Base-by-base conservation (phyloP, 2,888 invertebrate genomes). In the Helicoverpa assulta region DNA sequence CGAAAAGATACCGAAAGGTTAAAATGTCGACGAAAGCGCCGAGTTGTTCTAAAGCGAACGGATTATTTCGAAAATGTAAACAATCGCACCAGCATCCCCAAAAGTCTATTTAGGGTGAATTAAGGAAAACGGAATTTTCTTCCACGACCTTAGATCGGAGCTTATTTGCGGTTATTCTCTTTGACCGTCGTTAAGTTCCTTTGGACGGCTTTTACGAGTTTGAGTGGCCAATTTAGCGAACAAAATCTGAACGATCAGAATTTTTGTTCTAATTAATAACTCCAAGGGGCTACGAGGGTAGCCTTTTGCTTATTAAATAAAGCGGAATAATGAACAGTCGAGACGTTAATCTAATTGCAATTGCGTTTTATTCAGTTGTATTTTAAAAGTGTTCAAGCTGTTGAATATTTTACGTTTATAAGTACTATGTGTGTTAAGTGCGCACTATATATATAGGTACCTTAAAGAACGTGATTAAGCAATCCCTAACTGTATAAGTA, bases 81-180 rank as follows among this genome's bases (percentile, higher is more conserved):
- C 92, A 93, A 91, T 91, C 89, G 89, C 89, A 89, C 91, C 90
- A 78, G 86, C 88, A 89, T 89, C 89, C 90, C 90, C 89, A 87
- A 89, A 91, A 92, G 91, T 89, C 93, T 92, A 92, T 93, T 94
- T 92, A 91, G 92, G 90, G 92, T 92, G 91, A 95, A 94, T 95
- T 95, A 95, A 93, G 93, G 92, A 93, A 93, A 93, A 91, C 88
- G 90, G 93, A 93, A 93, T 94, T 95, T 94, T 92, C 94, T 92
- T 90, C 90, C 90, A 90, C 90, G 89, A 89, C 91, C 90, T 91
- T 90, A 93, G 93, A 95, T 95, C 92, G 94, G 92, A 91, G 94
- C 94, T 95, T 95, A 94, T 95, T 95, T 95, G 95, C 93, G 95
- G 95, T 95, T 95, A 95, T 95, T 93, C 95, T 93, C 95, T 95